Percentiles rank a stretch among this genome's conserved stretches.
Conservation (phyloP, 2,888 invertebrate genomes). For the Drosophila multiciliata region DNA sequence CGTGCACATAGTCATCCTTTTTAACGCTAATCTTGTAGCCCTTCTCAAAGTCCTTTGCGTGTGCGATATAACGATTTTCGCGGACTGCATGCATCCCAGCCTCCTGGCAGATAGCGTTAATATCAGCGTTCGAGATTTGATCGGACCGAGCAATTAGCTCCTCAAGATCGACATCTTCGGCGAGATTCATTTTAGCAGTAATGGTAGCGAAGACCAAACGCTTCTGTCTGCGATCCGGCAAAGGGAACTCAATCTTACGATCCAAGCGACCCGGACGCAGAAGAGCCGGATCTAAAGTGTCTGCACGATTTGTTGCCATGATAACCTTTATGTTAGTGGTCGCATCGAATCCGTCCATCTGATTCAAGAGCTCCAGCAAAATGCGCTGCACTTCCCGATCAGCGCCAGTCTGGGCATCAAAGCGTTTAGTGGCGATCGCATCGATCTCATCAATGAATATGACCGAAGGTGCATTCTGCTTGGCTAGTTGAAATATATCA, state of each 20-base stretch:
- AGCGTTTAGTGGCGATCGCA: conserved; percentile 99
- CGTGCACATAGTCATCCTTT: conserved; percentile 98
- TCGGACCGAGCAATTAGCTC: conserved; percentile 99
- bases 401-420: conserved; percentile 99
- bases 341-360: conserved; percentile 99
- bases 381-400: conserved; percentile 99
- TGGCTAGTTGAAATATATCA: conserved; percentile 98
- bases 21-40: conserved; percentile 99
- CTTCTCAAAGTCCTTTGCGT: conserved; percentile 99
- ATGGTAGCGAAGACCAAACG: conserved; percentile 99
- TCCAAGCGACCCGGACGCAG: conserved; percentile 93
- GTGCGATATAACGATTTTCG: conserved; percentile 98
- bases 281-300: conserved; percentile 97
- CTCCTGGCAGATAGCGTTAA: conserved; percentile 99
- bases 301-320: conserved; percentile 98
- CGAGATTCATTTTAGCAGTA: conserved; percentile 97
- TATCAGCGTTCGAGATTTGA: conserved; percentile 99
- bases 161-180: conserved; percentile 99
- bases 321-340: conserved; percentile 99
- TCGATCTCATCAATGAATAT: conserved; percentile 99
- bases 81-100: conserved; percentile 99
- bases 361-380: conserved; percentile 97
- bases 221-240: conserved; percentile 95
- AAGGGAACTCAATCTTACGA: conserved; percentile 99
- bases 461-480: conserved; percentile 99